Evolutionary conservation across 2,888 invertebrate genomes (phyloP), one percentile per base, ranked within the genome.

Genomic region (Papilio elwesi): DNA sequence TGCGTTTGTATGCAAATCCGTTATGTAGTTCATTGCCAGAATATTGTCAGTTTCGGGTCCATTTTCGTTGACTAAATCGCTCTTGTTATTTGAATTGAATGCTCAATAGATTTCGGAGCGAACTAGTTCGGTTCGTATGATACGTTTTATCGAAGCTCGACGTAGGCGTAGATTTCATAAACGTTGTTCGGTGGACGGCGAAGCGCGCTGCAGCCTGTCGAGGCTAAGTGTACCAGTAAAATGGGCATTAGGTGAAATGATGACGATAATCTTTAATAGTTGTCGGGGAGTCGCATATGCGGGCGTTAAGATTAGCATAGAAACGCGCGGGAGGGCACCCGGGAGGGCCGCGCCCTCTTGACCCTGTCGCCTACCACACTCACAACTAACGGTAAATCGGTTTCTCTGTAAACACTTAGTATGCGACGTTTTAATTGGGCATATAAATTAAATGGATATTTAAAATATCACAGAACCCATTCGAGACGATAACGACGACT

Each of bases 1-100:
- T 87, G 87, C 90, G 92, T 93, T 93, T 93, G 93, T 93, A 93
- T 93, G 93, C 91, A 89, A 93, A 93, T 93, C 85, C 79, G 77
- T 77, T 79, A 80, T 79, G 79, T 81, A 82, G 85, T 85, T 85
- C 87, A 88, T 89, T 89, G 90, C 90, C 89, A 67, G 87, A 89
- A 90, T 90, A 89, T 90, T 91, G 92, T 91, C 91, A 89, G 88
- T 87, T 90, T 88, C 88, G 84, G 83, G 84, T 84, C 85, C 86
- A 87, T 92, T 86, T 93, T 91, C 91, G 90, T 91, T 90, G 92
- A 90, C 89, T 90, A 92, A 92, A 93, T 92, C 87, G 87, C 87
- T 91, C 87, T 86, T 90, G 89, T 88, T 92, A 93, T 93, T 93
- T 92, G 92, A 93, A 93, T 93, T 91, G 91, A 93, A 93, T 93